A percentile compares a stretch with the other conserved stretches of the same genome.
Conservation (phyloP, 2,888 invertebrate genomes). For the Platycheirus rosarum region DNA sequence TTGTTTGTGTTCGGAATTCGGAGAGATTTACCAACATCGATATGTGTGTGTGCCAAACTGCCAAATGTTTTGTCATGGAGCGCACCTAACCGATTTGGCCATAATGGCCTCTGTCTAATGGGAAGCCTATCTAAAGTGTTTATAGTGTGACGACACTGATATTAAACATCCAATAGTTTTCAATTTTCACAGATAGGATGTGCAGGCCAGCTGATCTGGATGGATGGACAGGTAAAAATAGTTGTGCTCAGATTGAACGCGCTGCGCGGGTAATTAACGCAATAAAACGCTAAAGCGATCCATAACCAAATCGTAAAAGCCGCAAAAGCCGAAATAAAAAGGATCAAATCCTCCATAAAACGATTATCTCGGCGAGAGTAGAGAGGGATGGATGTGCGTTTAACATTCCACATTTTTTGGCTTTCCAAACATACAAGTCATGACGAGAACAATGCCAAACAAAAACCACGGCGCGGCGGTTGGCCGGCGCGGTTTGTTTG, state of each 20-base stretch:
- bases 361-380: slow-evolving; percentile 53
- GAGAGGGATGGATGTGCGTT: slow-evolving; percentile 47
- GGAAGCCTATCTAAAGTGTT: slow-evolving; percentile 66
- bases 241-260: not conserved
- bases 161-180: slow-evolving; percentile 56
- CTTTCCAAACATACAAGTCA: slow-evolving; percentile 49
- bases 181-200: slow-evolving; percentile 65
- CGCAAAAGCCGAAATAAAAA: slow-evolving; percentile 22
- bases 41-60: no score
- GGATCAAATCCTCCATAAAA: slow-evolving; percentile 68
- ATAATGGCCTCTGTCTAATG: slow-evolving; percentile 49
- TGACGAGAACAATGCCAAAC: slow-evolving; percentile 60
- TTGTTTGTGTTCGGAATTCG: slow-evolving; percentile 47
- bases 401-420: slow-evolving; percentile 57
- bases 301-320: slow-evolving; percentile 62
- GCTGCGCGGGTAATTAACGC: slow-evolving; percentile 62
- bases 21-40: slow-evolving; percentile 55
- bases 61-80: slow-evolving; percentile 54
- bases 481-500: slow-evolving; percentile 52
- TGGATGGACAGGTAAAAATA: slow-evolving; percentile 26
- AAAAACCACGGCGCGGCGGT: slow-evolving; percentile 18
- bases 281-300: slow-evolving; percentile 36
- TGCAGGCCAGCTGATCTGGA: not conserved
- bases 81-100: slow-evolving; percentile 64
- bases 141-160: slow-evolving; percentile 68